Conservation (phyloP, 2,797 vertebrate species). For the Myripristis jacobus region DNA sequence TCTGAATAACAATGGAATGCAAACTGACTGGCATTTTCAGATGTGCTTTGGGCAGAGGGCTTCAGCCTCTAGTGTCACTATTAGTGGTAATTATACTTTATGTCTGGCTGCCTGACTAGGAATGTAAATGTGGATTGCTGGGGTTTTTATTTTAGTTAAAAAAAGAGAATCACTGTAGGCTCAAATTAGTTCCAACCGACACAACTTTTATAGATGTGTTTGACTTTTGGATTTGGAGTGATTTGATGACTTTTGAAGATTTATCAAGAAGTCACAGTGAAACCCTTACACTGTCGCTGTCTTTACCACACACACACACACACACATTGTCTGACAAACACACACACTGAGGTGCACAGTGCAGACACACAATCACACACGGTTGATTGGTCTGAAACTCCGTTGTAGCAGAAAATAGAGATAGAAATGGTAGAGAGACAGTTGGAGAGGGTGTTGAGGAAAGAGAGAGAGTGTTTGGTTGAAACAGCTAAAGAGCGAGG, state of each 20-base stretch:
- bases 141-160: too few species aligned
- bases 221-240: background rate
- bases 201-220: background rate
- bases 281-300: background rate
- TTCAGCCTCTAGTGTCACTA: conserved; percentile 7
- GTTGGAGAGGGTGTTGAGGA: background rate
- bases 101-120: background rate
- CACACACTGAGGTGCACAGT: too few species aligned
- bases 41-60: conserved; percentile 19
- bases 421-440: background rate
- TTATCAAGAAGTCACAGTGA: background rate
- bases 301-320: background rate
- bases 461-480: background rate
- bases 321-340: background rate
- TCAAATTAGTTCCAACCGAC: too few species aligned
- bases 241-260: too few species aligned
- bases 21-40: conserved; percentile 35
- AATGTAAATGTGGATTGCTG: background rate
- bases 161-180: too few species aligned
- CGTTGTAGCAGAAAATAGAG: background rate
- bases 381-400: background rate
- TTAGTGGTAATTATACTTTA: background rate
- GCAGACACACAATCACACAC: background rate
- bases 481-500: background rate
- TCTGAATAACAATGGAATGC: conserved; percentile 24